phyloP scores from a whole-genome alignment of 37 sponge, comb jelly and placozoan genomes.

The Oopsacas minuta region DNA sequence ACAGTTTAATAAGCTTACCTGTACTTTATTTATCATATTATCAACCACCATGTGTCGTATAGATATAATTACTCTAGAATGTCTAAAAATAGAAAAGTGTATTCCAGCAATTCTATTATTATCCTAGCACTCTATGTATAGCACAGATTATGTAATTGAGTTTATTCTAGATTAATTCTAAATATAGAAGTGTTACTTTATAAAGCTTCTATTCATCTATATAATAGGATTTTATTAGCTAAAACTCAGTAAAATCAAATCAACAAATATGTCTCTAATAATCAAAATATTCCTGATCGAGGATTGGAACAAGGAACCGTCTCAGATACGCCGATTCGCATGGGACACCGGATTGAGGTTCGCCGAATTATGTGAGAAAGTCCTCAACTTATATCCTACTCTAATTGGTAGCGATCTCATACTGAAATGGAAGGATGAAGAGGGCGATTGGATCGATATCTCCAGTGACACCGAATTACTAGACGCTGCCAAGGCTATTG shows the following conservation, averaged over 20 bases:
- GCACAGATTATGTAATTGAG: too few relatives aligned
- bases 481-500: background rate
- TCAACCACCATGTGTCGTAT: too few relatives aligned
- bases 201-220: too few relatives aligned
- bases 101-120: too few relatives aligned
- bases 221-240: too few relatives aligned
- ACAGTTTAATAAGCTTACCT: too few relatives aligned
- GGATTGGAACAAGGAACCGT: background rate
- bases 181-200: too few relatives aligned
- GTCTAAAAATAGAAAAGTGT: too few relatives aligned
- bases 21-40: too few relatives aligned
- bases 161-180: too few relatives aligned
- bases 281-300: background rate
- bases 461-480: background rate
- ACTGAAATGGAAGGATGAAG: slow-evolving; percentile 14
- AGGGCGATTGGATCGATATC: slow-evolving; percentile 2
- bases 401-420: background rate
- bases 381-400: slow-evolving; percentile 1
- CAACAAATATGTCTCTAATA: slow-evolving; percentile 1
- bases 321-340: background rate
- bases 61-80: too few relatives aligned
- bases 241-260: background rate
- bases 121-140: too few relatives aligned
- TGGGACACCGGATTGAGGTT: background rate
- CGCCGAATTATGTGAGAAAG: background rate